Evolutionary conservation across 2,888 invertebrate genomes (phyloP).

Genomic region (Allophyes oxyacanthae): DNA sequence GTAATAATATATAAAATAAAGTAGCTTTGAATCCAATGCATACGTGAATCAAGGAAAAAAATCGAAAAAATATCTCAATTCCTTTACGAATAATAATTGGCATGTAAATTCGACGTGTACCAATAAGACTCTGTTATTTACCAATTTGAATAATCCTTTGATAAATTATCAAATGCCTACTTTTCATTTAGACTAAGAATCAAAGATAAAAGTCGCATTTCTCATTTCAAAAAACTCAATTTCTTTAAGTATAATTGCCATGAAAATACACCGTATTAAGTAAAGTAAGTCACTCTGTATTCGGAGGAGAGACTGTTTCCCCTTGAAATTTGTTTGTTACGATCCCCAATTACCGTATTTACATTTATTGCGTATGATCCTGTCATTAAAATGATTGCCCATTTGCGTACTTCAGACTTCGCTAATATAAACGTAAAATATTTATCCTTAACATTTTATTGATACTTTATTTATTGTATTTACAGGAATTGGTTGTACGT

Average conservation of each 20-base stretch:
- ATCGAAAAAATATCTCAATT: no score
- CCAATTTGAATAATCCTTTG: not conserved
- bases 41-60: no score
- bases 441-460: conserved; percentile 18
- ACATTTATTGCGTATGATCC: conserved; percentile 46
- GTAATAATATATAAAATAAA: no score
- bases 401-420: conserved; percentile 21
- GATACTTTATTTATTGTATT: conserved; percentile 13
- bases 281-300: conserved; percentile 19
- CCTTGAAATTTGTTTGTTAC: conserved; percentile 12
- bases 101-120: no score
- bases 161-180: not conserved
- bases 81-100: no score
- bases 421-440: conserved; percentile 13
- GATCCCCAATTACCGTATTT: conserved; percentile 42
- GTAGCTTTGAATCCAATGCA: no score
- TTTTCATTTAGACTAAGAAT: no score
- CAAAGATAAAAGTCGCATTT: not conserved
- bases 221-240: conserved; percentile 3
- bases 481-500: no score
- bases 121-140: no score
- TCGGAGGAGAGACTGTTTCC: conserved; percentile 13
- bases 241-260: conserved; percentile 22
- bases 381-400: conserved; percentile 46
- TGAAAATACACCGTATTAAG: conserved; percentile 29